These are phyloP conservation scores for Penaeus indicus DNA, from an alignment of 1,140 invertebrate genomes.

Conservation along the genomic window DNA sequence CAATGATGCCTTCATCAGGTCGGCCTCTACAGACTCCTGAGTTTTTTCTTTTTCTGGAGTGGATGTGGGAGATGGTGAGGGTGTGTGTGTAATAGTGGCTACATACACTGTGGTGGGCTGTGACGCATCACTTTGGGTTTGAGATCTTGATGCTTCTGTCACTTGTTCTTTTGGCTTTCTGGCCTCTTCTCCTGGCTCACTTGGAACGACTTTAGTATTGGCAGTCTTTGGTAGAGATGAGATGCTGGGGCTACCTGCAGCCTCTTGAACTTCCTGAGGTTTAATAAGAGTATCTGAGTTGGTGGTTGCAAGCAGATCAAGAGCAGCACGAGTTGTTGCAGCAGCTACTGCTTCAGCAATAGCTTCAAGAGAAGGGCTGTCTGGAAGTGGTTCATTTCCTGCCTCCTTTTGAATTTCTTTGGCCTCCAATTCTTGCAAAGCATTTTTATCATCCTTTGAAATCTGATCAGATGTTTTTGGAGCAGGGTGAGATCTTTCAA, in stretches of 20 bases:
- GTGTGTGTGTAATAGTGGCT: conserved; percentile 16
- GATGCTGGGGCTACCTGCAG: background rate
- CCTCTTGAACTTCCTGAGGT: conserved; percentile 1
- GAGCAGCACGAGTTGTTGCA: conserved; percentile 42
- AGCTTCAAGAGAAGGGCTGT: conserved; percentile 24
- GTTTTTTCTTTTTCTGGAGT: conserved; percentile 25
- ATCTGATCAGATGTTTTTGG: background rate
- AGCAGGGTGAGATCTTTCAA: background rate
- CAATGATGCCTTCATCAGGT: conserved; percentile 32
- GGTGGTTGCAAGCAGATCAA: conserved; percentile 28
- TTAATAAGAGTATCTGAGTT: background rate
- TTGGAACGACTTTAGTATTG: conserved; percentile 24
- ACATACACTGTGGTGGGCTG: conserved; percentile 5
- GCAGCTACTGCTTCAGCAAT: conserved; percentile 49
- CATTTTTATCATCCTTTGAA: conserved; percentile 6
- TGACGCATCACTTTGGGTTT: background rate
- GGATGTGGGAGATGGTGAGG: conserved; percentile 1
- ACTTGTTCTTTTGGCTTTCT: background rate
- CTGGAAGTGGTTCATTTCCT: background rate
- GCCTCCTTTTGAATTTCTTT: background rate
- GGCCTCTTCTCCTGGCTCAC: conserved; percentile 29
- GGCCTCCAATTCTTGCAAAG: background rate
- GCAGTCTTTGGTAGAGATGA: conserved; percentile 13
- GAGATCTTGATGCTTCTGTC: conserved; percentile 1
- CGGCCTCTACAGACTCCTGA: conserved; percentile 43